Conservation (phyloP, 2,113 vertebrate genomes). For the Clarias batrachus region DNA sequence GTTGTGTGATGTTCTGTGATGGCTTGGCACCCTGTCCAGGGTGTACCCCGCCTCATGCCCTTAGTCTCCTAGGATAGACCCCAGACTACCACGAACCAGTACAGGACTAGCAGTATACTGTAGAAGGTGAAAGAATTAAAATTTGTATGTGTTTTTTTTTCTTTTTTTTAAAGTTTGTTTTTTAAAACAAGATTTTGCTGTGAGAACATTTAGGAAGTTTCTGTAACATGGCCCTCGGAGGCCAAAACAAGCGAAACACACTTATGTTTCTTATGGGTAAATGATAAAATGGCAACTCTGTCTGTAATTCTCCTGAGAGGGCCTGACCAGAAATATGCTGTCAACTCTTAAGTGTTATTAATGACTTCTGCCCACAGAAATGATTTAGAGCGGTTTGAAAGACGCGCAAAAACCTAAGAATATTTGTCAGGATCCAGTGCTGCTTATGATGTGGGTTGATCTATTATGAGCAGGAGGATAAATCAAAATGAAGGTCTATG, state of each 20-base stretch:
- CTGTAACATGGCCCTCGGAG: neutral
- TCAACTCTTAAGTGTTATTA: neutral
- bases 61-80: no score
- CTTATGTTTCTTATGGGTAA: neutral
- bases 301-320: neutral
- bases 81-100: no score
- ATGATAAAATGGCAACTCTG: neutral
- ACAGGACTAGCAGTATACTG: no score
- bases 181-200: neutral
- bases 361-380: neutral
- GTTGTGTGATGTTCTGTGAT: no score
- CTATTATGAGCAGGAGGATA: neutral
- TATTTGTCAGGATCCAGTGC: neutral
- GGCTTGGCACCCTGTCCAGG: no score
- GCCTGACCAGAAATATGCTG: neutral
- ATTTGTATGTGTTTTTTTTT: neutral
- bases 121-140: no score
- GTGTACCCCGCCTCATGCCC: no score
- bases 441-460: neutral
- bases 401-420: neutral
- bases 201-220: neutral
- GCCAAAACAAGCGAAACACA: neutral
- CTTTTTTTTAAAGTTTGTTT: neutral
- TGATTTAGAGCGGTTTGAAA: neutral
- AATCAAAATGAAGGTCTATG: neutral